Conservation (phyloP, 2,113 vertebrate species). For the Syngnathus floridae region DNA sequence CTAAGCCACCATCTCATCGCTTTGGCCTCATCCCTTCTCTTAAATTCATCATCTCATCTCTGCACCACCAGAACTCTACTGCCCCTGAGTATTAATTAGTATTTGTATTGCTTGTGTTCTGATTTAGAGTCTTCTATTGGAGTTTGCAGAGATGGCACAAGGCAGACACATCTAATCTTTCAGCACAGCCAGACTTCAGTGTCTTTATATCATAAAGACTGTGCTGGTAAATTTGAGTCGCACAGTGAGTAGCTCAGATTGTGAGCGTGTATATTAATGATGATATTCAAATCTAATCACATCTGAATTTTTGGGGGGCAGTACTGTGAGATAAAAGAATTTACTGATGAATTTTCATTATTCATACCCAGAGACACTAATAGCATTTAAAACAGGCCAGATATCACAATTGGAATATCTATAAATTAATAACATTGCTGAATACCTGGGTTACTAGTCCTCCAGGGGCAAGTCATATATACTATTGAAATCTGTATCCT, state of each 20-base stretch:
- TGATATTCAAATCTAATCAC: constrained; percentile 9
- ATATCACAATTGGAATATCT: background rate
- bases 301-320: background rate
- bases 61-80: constrained; percentile 21
- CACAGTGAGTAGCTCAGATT: constrained; percentile 15
- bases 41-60: constrained; percentile 22
- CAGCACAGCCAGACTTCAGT: constrained; percentile 28
- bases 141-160: constrained; percentile 53
- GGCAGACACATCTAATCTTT: constrained; percentile 53
- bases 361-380: constrained; percentile 44
- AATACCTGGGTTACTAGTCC: background rate
- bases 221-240: constrained; percentile 12
- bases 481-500: background rate
- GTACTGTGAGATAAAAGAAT: constrained; percentile 49
- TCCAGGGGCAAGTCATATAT: background rate
- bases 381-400: constrained; percentile 26
- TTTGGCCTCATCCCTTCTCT: constrained; percentile 19
- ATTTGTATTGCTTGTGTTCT: constrained; percentile 53
- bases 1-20: background rate
- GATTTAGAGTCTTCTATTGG: constrained; percentile 51
- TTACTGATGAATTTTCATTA: constrained; percentile 56
- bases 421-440: background rate
- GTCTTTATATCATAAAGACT: constrained; percentile 36
- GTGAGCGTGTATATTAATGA: constrained; percentile 11
- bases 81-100: constrained; percentile 62